Evolutionary conservation across 2,888 invertebrate genomes (phyloP), one percentile per base, ranked within the genome.

Genomic region (Eupithecia subumbrata): DNA sequence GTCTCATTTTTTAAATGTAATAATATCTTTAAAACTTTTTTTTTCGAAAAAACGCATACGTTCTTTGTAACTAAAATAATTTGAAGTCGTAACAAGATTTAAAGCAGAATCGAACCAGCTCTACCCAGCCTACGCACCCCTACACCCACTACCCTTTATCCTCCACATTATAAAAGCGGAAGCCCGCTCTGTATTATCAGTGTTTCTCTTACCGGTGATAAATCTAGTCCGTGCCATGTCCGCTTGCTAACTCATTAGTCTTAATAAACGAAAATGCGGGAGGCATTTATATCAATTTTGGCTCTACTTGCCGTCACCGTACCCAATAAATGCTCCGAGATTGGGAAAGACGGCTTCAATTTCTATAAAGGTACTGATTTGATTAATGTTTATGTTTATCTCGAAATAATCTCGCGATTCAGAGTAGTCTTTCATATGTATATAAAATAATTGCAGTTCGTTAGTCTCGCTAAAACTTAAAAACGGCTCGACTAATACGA

Each of bases 271-370:
- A 91, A 85, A 84, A 94, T 94, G 93, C 88, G 89, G 84, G 90
- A 92, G 78, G 84, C 89, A 84, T 89, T 92, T 82, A 83, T 93
- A 84, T 90, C 91, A 83, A 87, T 93, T 84, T 82, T 93, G 73
- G 89, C 89, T 74, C 79, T 93, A 37, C 81, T 90, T 56, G 89
- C 83, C 8, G 78, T 89, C n/a, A 82, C 87, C 18, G 82, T 83
- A 40, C 80, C 88, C 30, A 83, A 82, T 68, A 86, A 87, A 82
- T 85, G 89, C 77, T 86, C 90, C 12, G 92, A 92, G 69, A 81
- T 89, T 67, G 90, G 90, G 63, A 92, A 90, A 80, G 93, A 93
- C 77, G 94, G 92, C 77, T 93, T 93, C 85, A 94, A 94, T 86
- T 92, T 90, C 82, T 94, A 94, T 82, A 94, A 94, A 93, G 94